Base-by-base conservation (phyloP, 2,797 vertebrate genomes). In the Gymnoscopelus microlampas region DNA sequence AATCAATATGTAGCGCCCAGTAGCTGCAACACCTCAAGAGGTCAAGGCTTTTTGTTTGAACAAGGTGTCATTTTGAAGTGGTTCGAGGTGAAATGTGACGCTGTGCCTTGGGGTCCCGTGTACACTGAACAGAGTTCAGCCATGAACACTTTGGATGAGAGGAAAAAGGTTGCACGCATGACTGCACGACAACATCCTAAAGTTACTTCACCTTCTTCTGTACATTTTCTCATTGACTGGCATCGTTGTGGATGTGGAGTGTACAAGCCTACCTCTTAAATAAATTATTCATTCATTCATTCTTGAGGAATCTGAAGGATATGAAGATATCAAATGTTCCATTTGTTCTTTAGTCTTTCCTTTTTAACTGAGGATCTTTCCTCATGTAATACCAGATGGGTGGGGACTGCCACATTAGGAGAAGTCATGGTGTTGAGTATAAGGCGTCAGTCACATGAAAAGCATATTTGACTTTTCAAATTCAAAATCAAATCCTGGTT, bases 131-230 rank as follows among this genome's bases (percentile, higher is more conserved):
- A 82, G 62, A 63, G 66, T 64, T 77, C 53, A 62, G 74, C 76
- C 84, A 85, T 87, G 82, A 90, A 85, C 77, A 72, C 67, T 76
- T 71, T 55, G 62, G 63, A 29, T 51, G 61, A 63, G 19, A 53
- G 80, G 79, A 80, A 69, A 69, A 57, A 68, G 74, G 44, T 76
- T 79, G 83, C 78, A 83, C 73, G 75, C 68, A 53, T 77, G 82
- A 80, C 48, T 65, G 77, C 62, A 75, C 57, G 56, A 75, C 54
- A 71, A 64, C 23, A 39, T 35, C 15, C 8, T 66, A 19, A 57
- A 57, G 6, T 44, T 57, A 14, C 14, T 78, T 65, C 50, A 70
- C 49, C 66, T 68, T 55, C 57, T 50, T 57, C 4, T 58, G 53
- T 24, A 13, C 67, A 32, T 6, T 61, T 72, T 66, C 44, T 53